A percentile compares a stretch with the other conserved stretches of the same genome.
Conservation (phyloP, 2,113 vertebrate genomes). For the Engystomops pustulosus region DNA sequence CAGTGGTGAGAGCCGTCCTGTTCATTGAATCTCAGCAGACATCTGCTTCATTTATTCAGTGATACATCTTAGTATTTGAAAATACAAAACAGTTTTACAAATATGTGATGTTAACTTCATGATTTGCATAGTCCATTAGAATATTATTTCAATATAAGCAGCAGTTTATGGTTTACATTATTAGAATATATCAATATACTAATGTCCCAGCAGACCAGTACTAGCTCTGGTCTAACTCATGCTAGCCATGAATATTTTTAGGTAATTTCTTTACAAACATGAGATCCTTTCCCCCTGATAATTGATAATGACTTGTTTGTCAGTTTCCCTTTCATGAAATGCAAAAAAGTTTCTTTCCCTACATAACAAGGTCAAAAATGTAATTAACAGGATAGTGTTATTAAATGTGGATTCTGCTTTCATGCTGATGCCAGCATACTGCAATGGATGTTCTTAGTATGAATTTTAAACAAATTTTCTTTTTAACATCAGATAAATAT, state of each 20-base stretch:
- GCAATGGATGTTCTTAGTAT: no score
- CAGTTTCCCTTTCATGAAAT: constrained; percentile 10
- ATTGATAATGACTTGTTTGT: background rate
- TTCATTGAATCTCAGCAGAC: constrained; percentile 20
- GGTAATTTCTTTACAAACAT: constrained; percentile 25
- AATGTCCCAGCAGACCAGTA: constrained; percentile 61
- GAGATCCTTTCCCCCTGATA: background rate
- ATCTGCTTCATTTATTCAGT: constrained; percentile 46
- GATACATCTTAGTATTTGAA: constrained; percentile 35
- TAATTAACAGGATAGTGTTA: background rate
- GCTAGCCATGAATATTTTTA: constrained; percentile 44
- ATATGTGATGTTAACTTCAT: constrained; percentile 40
- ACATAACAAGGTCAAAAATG: constrained; percentile 13
- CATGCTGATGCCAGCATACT: no score
- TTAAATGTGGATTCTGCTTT: no score
- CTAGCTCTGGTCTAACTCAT: constrained; percentile 44
- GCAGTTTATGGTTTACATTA: constrained; percentile 64
- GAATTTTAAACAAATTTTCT: no score
- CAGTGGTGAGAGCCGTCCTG: background rate
- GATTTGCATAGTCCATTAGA: constrained; percentile 61
- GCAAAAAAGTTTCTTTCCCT: background rate
- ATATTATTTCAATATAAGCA: constrained; percentile 56
- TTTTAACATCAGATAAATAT: no score
- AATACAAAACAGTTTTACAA: constrained; percentile 44
- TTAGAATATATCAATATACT: constrained; percentile 64